Percentiles rank a stretch among this genome's conserved stretches.
Conservation (phyloP, 2,888 invertebrate species). For the Saturnia pavonia region DNA sequence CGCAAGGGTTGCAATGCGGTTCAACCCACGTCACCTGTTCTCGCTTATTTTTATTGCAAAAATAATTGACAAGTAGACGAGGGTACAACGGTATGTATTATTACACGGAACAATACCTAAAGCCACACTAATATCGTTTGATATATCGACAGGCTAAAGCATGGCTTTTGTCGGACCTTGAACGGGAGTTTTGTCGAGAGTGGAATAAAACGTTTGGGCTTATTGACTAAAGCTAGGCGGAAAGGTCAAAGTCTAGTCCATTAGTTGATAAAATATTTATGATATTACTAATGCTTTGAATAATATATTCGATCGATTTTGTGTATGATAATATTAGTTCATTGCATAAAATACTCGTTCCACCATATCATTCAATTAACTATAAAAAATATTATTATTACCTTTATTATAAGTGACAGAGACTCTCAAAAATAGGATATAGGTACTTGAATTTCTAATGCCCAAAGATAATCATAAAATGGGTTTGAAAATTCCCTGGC, state of each 20-base stretch:
- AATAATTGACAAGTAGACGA: constrained; percentile 72
- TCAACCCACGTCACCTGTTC: constrained; percentile 48
- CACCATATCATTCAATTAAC: no score
- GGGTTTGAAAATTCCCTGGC: no score
- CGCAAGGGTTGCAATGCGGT: constrained; percentile 21
- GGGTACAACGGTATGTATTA: constrained; percentile 50
- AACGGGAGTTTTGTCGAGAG: constrained; percentile 7
- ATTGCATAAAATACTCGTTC: background rate
- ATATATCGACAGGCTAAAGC: constrained; percentile 43
- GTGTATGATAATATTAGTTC: background rate
- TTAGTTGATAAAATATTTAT: constrained; percentile 11
- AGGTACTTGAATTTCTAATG: no score
- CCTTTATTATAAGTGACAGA: no score
- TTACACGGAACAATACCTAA: constrained; percentile 26
- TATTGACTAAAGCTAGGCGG: constrained; percentile 11
- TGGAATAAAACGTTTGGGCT: constrained; percentile 12
- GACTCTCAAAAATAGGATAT: no score
- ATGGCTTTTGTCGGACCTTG: constrained; percentile 14
- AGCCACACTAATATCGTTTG: constrained; percentile 33
- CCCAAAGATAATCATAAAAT: no score
- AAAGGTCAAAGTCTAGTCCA: constrained; percentile 10
- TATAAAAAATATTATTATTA: no score
- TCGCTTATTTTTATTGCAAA: constrained; percentile 37
- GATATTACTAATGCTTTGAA: constrained; percentile 8
- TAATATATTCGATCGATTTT: background rate